Evolutionary conservation across 2,113 vertebrate species (phyloP), one percentile per base, ranked within the genome.

Genomic region (Isurus oxyrinchus): DNA sequence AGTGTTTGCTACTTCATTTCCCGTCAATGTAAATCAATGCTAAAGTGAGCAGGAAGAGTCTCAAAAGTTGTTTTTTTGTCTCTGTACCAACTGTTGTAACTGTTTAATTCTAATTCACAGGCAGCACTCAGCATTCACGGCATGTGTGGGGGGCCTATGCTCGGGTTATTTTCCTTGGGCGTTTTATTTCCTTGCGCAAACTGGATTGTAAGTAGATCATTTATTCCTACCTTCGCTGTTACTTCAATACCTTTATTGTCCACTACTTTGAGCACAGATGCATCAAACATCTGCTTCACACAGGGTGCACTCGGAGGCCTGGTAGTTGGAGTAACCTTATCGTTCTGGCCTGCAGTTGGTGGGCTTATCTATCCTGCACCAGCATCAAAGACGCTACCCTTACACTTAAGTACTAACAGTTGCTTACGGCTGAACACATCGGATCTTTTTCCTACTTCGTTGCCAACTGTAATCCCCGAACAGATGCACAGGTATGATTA

Each of bases 131-230:
- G 98, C 96, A 98, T 99, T 96, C 99, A 98, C 0, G 99, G 99
- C 25, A 99, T 99, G 98, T 99, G 98, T 1, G 98, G 99, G 0
- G 99, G 98, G 0, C 99, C 99, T 0, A 98, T 98, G 98, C 97
- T 99, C 87, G 99, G 98, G 1, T 97, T 99, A 66, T 99, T 99
- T 96, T 98, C 98, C 10, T 96, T 99, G 66, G 99, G 99, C 95
- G 98, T 99, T 76, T 0, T 99, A 86, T 99, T 99, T 96, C 99
- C 99, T 88, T 98, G 98, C 90, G 97, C 97, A 94, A 99, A 98
- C 96, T 98, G 98, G 97, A 98, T 98, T 98, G 99, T 99, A 97
- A 98, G 97, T 96, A 44, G 10, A 95, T 69, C 44, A 44, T 25
- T 59, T 59, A 31, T 91, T 59, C 53, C 55, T 31, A 35, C 25